Base-by-base conservation (phyloP, 2,888 invertebrate species). In the Psylliodes chrysocephalus region DNA sequence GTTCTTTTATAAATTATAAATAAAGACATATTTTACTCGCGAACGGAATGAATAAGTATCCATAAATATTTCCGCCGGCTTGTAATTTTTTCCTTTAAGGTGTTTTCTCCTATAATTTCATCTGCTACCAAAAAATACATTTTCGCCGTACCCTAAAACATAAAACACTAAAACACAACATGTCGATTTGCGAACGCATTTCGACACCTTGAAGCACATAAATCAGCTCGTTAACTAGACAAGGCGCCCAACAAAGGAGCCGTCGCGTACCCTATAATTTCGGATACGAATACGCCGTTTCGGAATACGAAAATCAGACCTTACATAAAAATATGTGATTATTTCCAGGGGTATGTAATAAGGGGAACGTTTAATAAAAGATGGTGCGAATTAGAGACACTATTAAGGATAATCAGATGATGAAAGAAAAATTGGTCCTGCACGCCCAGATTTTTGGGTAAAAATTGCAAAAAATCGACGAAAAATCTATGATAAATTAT, bases 161-260 rank as follows among this genome's bases (percentile, higher is more conserved):
- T 33, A 33, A 40, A 15, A 12, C 4, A 40, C 15, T 14, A 15
- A 12, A 18, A 18, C 18, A 10, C 12, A 15, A 25, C 40, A 42
- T 56, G 38, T 22, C 49, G 38, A 54, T 60, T 35, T 40, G 38
- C 55, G 33, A 33, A 51, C 49, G 54, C 14, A 46, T 57, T 46
- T 35, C 40, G 40, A 38, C 40, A 59, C 60, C 53, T 66, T 47
- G 62, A 52, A 60, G 47, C 60, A 54, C 69, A 73, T 78, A 81
- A 81, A 81, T 81, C 80, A 80, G 77, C 64, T 55, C 67, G 75
- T 73, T 81, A 81, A 81, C 80, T 80, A 80, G 80, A 80, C 79
- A 77, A 78, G 80, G 79, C 80, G 80, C 79, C 80, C 78, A 76
- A 77, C 78, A 79, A 81, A 81, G 78, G 77, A 81, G 80, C 76